Evolutionary conservation across 2,797 vertebrate genomes (phyloP).

Genomic region (Tympanoctomys barrerae): DNA sequence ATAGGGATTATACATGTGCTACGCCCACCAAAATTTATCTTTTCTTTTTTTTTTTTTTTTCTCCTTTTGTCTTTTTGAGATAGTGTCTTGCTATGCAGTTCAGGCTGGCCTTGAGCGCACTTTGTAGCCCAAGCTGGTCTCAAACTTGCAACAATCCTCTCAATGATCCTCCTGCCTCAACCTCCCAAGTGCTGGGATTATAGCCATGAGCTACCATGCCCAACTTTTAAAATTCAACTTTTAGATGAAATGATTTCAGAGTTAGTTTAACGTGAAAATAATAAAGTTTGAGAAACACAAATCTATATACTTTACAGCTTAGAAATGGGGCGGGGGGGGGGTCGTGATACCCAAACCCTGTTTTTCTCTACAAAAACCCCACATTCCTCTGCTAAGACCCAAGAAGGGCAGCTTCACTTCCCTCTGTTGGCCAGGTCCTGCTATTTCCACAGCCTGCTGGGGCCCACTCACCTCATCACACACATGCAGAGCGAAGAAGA

Average conservation of each 20-base stretch:
- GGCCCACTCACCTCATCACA: slow-evolving; percentile 94
- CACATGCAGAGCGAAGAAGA: slow-evolving; percentile 98
- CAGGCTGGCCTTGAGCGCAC: too few species aligned
- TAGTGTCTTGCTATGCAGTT: too few species aligned
- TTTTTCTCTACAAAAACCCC: slow-evolving; percentile 23
- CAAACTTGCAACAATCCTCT: too few species aligned
- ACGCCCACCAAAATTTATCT: not conserved
- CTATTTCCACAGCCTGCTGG: too few species aligned
- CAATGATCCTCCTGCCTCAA: too few species aligned
- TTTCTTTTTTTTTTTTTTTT: not conserved
- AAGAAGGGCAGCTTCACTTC: not conserved
- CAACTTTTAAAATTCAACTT: not conserved
- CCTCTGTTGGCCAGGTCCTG: not conserved
- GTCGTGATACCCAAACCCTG: not conserved
- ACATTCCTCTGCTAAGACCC: not conserved
- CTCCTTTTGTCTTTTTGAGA: too few species aligned
- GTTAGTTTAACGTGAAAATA: slow-evolving; percentile 36
- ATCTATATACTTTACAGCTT: not conserved
- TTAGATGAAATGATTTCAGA: slow-evolving; percentile 16
- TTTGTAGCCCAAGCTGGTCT: too few species aligned
- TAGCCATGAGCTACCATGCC: too few species aligned
- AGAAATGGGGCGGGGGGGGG: not conserved
- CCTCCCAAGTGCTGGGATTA: too few species aligned
- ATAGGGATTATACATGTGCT: not conserved
- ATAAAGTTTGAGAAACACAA: not conserved